These are phyloP conservation scores for Galeopsomyia nigrocyanea DNA, from an alignment of 2,888 invertebrate genomes.

Conservation along the genomic window DNA sequence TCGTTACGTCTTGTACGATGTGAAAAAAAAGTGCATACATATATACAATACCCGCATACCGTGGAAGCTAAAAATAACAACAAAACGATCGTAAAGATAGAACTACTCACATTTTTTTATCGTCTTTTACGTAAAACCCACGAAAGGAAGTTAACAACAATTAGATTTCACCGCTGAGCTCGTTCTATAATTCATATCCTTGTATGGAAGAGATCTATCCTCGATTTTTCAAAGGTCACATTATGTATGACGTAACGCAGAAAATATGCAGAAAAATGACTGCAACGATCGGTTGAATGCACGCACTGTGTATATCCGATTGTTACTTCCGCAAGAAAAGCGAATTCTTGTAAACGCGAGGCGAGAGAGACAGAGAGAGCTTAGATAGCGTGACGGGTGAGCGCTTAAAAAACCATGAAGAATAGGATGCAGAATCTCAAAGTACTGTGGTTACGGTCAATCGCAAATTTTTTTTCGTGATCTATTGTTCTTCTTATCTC, in stretches of 20 bases:
- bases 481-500: too few relatives aligned
- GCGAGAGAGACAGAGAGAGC: conserved; percentile 5
- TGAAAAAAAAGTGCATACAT: too few relatives aligned
- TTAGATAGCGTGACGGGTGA: conserved; percentile 27
- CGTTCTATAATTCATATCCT: conserved; percentile 27
- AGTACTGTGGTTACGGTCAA: too few relatives aligned
- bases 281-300: neutral
- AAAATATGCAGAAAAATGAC: too few relatives aligned
- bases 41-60: too few relatives aligned
- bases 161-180: too few relatives aligned
- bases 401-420: conserved; percentile 4
- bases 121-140: neutral
- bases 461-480: too few relatives aligned
- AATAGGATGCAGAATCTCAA: conserved; percentile 19
- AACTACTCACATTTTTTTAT: too few relatives aligned
- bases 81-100: too few relatives aligned
- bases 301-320: conserved; percentile 8
- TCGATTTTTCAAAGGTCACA: conserved; percentile 13
- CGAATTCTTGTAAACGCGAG: conserved; percentile 48
- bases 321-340: conserved; percentile 54
- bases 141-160: conserved; percentile 5
- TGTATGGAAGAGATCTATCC: too few relatives aligned
- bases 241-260: conserved; percentile 6
- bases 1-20: too few relatives aligned
- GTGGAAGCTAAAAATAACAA: too few relatives aligned